Evolutionary conservation across 2,888 invertebrate genomes (phyloP).

Genomic region (Axea sp.): DNA sequence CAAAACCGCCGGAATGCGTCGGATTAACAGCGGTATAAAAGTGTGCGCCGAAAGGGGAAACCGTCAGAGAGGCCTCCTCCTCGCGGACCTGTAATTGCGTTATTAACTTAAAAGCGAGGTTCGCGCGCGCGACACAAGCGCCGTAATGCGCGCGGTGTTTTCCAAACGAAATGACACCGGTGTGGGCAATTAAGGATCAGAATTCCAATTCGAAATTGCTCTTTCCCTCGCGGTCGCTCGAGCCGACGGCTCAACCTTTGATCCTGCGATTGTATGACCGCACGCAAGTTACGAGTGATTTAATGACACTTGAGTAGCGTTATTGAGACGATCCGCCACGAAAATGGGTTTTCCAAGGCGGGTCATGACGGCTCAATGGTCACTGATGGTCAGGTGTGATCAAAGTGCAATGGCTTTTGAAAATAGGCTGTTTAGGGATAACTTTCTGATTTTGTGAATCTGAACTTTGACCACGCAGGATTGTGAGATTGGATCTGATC

Average conservation of each 20-base stretch:
- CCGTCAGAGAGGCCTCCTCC: conserved; percentile 52
- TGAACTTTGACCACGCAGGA: too few species aligned
- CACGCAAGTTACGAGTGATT: conserved; percentile 39
- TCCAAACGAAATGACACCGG: conserved; percentile 36
- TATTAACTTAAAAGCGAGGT: conserved; percentile 74
- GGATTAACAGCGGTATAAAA: conserved; percentile 47
- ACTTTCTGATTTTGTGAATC: too few species aligned
- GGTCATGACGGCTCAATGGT: conserved; percentile 39
- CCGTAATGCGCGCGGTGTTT: conserved; percentile 9
- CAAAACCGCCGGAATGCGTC: conserved; percentile 49
- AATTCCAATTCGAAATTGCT: conserved; percentile 49
- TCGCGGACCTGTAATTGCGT: conserved; percentile 72
- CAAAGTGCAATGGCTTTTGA: neutral
- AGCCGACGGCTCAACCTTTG: conserved; percentile 19
- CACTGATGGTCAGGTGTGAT: neutral
- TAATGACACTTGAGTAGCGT: conserved; percentile 36
- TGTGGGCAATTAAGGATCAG: conserved; percentile 49
- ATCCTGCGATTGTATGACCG: conserved; percentile 37
- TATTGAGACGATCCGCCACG: conserved; percentile 8
- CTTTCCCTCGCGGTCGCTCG: conserved; percentile 15
- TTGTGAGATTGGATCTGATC: too few species aligned
- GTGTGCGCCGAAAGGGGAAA: conserved; percentile 40
- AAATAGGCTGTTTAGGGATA: too few species aligned
- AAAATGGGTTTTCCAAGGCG: conserved; percentile 12
- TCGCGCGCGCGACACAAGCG: conserved; percentile 61